phyloP scores from a whole-genome alignment of 2,888 invertebrate species.

The Nomada hirtipes region DNA sequence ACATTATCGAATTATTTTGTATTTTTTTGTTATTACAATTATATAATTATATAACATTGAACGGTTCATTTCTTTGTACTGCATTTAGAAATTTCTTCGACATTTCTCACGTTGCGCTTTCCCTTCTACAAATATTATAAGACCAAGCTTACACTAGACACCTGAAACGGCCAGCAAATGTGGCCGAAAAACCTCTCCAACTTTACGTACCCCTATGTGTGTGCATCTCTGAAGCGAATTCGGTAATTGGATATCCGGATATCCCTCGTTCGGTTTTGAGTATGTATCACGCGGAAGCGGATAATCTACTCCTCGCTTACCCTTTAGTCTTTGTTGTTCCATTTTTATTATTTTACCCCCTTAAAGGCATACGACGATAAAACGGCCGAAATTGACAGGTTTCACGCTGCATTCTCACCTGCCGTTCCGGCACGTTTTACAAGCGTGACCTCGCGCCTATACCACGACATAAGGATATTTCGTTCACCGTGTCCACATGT shows the following conservation, averaged over 20 bases:
- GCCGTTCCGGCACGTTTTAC: slow-evolving; percentile 55
- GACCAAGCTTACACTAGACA: neutral
- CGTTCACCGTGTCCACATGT: slow-evolving; percentile 60
- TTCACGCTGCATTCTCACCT: slow-evolving; percentile 70
- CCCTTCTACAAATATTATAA: neutral
- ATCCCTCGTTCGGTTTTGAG: slow-evolving; percentile 50
- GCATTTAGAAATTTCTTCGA: slow-evolving; percentile 46
- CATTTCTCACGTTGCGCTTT: too few species aligned
- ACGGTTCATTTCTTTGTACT: too few species aligned
- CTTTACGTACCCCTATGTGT: neutral
- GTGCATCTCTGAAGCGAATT: slow-evolving; percentile 22
- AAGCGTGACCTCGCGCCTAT: slow-evolving; percentile 42
- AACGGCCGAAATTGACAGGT: slow-evolving; percentile 68
- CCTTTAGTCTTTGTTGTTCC: neutral
- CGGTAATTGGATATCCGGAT: slow-evolving; percentile 61
- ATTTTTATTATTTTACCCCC: slow-evolving; percentile 43
- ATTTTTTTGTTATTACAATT: too few species aligned
- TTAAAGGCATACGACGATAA: slow-evolving; percentile 65
- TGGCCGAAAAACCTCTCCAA: neutral
- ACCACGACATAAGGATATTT: slow-evolving; percentile 45
- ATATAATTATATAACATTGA: too few species aligned
- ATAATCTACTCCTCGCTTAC: slow-evolving; percentile 41
- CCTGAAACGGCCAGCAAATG: slow-evolving; percentile 13
- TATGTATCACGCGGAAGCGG: slow-evolving; percentile 35
- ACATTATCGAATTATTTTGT: too few species aligned